Percentiles rank a stretch among this genome's conserved stretches.
phyloP scores from a whole-genome alignment of 2,113 vertebrate genomes.

The Zosterops lateralis region DNA sequence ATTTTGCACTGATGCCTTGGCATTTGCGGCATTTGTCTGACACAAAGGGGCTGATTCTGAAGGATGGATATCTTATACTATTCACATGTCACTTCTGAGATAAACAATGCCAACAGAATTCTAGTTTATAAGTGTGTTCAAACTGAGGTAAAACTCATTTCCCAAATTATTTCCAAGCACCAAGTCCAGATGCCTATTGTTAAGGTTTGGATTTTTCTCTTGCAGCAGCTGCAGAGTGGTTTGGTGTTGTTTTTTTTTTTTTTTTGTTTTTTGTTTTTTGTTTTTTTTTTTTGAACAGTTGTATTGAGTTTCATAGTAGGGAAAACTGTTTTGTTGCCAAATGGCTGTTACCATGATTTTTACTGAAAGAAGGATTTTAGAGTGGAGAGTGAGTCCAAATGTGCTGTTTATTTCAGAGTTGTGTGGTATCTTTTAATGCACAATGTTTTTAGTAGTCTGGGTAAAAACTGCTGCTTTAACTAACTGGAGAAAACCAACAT shows the following conservation, averaged over 20 bases:
- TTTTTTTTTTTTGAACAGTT: conserved; percentile 38
- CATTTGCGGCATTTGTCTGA: neutral
- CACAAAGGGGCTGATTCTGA: neutral
- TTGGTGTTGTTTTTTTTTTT: conserved; percentile 63
- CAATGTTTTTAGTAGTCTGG: neutral
- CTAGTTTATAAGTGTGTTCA: neutral
- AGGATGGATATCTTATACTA: neutral
- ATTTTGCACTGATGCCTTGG: neutral
- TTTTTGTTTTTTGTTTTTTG: neutral
- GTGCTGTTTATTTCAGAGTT: neutral
- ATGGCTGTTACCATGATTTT: neutral
- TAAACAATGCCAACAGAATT: neutral
- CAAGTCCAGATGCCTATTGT: neutral
- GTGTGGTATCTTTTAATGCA: neutral
- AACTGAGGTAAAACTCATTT: neutral
- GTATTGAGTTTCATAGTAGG: neutral
- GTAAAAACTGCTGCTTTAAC: neutral
- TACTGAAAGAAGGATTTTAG: neutral
- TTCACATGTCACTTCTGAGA: neutral
- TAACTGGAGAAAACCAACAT: neutral
- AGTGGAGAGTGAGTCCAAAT: neutral
- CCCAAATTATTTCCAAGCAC: neutral
- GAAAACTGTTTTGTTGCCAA: neutral
- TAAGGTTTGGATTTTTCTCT: conserved; percentile 3
- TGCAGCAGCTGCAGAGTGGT: neutral